phyloP scores from a whole-genome alignment of 2,113 vertebrate genomes.

The Epinephelus lanceolatus region DNA sequence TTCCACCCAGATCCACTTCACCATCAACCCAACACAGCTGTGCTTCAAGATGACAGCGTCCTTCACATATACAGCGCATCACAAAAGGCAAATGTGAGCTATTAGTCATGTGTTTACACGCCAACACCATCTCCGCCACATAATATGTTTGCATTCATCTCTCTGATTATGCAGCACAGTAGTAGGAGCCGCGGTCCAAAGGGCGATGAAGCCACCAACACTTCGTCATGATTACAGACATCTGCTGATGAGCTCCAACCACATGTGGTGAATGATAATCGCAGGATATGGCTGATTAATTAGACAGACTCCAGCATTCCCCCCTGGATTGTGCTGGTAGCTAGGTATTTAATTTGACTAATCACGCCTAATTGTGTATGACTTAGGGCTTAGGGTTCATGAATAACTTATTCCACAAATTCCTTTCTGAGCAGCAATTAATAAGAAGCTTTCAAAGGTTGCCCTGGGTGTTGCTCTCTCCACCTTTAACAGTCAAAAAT shows the following conservation, averaged over 20 bases:
- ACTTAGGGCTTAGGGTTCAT: slow-evolving; percentile 56
- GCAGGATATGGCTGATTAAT: slow-evolving; percentile 56
- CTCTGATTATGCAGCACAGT: neutral
- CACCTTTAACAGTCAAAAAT: neutral
- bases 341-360: slow-evolving; percentile 72
- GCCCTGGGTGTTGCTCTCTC: slow-evolving; percentile 14
- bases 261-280: slow-evolving; percentile 54
- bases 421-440: slow-evolving; percentile 56
- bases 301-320: slow-evolving; percentile 47
- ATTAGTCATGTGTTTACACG: slow-evolving; percentile 32
- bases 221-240: slow-evolving; percentile 34
- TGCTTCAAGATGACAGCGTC: slow-evolving; percentile 38
- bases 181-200: slow-evolving; percentile 35
- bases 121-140: neutral
- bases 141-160: slow-evolving; percentile 25
- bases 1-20: slow-evolving; percentile 46
- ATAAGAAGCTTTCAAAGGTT: slow-evolving; percentile 37
- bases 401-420: slow-evolving; percentile 75
- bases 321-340: slow-evolving; percentile 52
- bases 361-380: slow-evolving; percentile 73
- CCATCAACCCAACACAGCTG: slow-evolving; percentile 17
- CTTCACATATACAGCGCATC: slow-evolving; percentile 14
- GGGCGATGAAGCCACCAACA: slow-evolving; percentile 29
- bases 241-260: slow-evolving; percentile 40
- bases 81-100: slow-evolving; percentile 22